These are phyloP conservation scores for Zoroaster sp. DNA, from an alignment of 53 echinoderm and acorn worm species.

Conservation along the genomic window DNA sequence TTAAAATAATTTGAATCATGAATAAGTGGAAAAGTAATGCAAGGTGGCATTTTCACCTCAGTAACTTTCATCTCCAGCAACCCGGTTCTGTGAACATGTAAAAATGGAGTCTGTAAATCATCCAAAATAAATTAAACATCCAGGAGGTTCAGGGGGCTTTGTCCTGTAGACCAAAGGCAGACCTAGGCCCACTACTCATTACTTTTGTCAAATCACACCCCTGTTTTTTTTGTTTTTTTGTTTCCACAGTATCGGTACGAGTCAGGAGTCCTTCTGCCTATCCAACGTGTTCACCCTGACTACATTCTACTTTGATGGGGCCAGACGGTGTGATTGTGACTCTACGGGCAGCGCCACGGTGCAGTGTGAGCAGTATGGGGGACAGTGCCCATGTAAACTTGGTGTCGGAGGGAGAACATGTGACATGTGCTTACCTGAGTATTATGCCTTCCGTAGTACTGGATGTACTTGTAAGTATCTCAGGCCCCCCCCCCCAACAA, in stretches of 20 bases:
- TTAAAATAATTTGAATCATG: no score
- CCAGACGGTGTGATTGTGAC: conserved; percentile 74
- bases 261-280: conserved; percentile 71
- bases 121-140: no score
- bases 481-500: not conserved
- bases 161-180: no score
- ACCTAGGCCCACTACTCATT: not conserved
- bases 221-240: not conserved
- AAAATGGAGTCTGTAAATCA: no score
- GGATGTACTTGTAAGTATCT: conserved; percentile 81
- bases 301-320: conserved; percentile 80
- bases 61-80: no score
- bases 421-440: conserved; percentile 87
- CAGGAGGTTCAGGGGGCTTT: no score
- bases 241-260: conserved; percentile 65
- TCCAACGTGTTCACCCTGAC: conserved; percentile 74
- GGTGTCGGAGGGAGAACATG: conserved; percentile 87
- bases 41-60: no score
- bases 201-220: not conserved
- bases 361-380: conserved; percentile 70
- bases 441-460: conserved; percentile 75
- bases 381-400: conserved; percentile 83
- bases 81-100: no score
- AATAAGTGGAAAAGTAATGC: no score
- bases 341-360: conserved; percentile 67